phyloP scores from a whole-genome alignment of 2,888 invertebrate genomes.

The Pseudeuparius sepicola region DNA sequence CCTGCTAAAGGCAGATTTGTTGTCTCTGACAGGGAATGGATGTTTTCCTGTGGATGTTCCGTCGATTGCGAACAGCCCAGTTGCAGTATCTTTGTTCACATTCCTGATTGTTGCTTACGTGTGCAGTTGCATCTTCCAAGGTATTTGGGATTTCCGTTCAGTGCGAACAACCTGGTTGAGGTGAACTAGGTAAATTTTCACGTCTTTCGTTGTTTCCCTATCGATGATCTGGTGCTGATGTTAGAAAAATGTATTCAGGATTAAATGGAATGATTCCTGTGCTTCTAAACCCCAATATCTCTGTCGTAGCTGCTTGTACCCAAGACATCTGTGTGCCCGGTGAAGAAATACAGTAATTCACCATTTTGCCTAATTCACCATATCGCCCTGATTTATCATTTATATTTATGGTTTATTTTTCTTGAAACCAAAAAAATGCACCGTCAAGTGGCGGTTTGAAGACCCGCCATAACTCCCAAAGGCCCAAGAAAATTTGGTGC shows the following conservation, averaged over 20 bases:
- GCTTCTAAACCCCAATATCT: constrained; percentile 8
- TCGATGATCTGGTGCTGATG: too few species aligned
- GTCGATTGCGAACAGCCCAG: background rate
- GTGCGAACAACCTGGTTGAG: constrained; percentile 5
- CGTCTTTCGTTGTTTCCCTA: constrained; percentile 10
- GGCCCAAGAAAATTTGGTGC: too few species aligned
- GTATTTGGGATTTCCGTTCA: constrained; percentile 2
- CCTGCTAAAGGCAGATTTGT: constrained; percentile 6
- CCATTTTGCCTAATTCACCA: too few species aligned
- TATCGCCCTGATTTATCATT: too few species aligned
- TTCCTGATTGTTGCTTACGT: constrained; percentile 5
- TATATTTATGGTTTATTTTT: too few species aligned
- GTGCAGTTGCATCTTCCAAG: constrained; percentile 4
- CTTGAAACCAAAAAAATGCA: constrained; percentile 26
- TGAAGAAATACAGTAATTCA: too few species aligned
- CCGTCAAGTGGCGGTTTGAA: constrained; percentile 28
- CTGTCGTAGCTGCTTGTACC: constrained; percentile 8
- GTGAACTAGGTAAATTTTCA: constrained; percentile 8
- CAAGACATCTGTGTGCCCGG: too few species aligned
- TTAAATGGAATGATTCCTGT: too few species aligned
- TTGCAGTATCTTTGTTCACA: constrained; percentile 3
- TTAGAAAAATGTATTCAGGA: too few species aligned
- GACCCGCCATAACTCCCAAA: too few species aligned
- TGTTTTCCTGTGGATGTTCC: constrained; percentile 7
- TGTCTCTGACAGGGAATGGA: constrained; percentile 5